A percentile compares a stretch with the other conserved stretches of the same genome.
Conservation (phyloP, 2,888 invertebrate genomes). For the Phytoseiulus persimilis region DNA sequence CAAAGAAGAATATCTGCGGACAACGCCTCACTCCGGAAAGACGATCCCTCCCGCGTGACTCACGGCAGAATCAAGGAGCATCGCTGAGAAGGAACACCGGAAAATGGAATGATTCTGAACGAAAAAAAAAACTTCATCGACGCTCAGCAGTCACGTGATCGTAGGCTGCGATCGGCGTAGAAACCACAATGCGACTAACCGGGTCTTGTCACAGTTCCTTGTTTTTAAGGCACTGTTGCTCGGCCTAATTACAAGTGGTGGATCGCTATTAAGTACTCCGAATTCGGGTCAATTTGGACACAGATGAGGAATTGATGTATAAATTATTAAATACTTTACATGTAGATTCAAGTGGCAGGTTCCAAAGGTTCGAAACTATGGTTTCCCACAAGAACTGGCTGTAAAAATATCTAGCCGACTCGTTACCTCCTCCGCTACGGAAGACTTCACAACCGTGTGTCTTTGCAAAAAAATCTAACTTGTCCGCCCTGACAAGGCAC, state of each 20-base stretch:
- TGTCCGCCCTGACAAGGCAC: not conserved
- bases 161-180: not conserved
- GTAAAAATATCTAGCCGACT: not conserved
- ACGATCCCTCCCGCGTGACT: not conserved
- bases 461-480: not conserved
- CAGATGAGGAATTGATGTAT: not conserved
- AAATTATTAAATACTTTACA: slow-evolving; percentile 5
- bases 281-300: not conserved
- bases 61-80: not conserved
- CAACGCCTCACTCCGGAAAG: not conserved
- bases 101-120: not conserved
- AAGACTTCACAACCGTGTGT: not conserved
- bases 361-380: not conserved
- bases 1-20: not conserved
- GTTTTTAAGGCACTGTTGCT: not conserved
- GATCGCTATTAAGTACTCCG: not conserved
- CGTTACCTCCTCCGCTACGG: not conserved
- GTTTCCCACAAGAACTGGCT: not conserved
- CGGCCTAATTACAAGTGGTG: not conserved
- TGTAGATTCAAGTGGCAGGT: not conserved
- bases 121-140: not conserved
- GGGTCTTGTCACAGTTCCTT: not conserved
- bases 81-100: not conserved
- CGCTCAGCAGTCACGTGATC: not conserved
- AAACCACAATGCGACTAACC: not conserved